Base-by-base conservation (phyloP, 2,797 vertebrate species). In the Garrulus glandarius region DNA sequence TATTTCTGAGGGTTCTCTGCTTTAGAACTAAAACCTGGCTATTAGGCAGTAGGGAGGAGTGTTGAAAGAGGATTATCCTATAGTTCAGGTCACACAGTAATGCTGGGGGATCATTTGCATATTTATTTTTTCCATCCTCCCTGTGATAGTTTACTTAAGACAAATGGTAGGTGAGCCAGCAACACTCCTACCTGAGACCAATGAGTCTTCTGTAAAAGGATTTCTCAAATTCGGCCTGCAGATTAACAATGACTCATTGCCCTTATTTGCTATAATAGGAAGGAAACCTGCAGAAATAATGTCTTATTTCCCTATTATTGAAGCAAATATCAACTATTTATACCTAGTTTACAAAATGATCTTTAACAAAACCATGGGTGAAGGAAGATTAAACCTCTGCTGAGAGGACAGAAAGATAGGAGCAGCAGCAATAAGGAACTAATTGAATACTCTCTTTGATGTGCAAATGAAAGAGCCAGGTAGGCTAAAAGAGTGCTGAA, bases 361-460 rank as follows among this genome's bases (percentile, higher is more conserved):
- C n/a, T 69, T 84, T 82, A 71, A 79, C 20, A 76, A 90, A 92
- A 53, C 15, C 21, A 55, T 41, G 23, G 44, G 22, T 77, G 53
- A 82, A 89, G 44, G 69, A 87, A 65, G 41, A 89, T 23, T 34
- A 84, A 65, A 32, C 18, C 6, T 72, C 79, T 6, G 2, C 18
- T 67, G 29, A 89, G 43, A 84, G 27, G 32, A 55, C 5, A 72
- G 36, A 87, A 84, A 78, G 20, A 82, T 5, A 60, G 50, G n/a
- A 84, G 60, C 4, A 83, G 23, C 30, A 91, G 46, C 34, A 80
- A 77, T 44, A 78, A 88, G 50, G 50, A 92, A 69, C 23, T 82
- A 94, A 86, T 90, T 86, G 90, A 93, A 74, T 68, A 60, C 23
- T 60, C 16, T 37, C 32, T 94, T 96, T 94, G 68, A 90, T 59